Conservation (phyloP, 2,888 invertebrate genomes). For the Linnaemya tessellans region DNA sequence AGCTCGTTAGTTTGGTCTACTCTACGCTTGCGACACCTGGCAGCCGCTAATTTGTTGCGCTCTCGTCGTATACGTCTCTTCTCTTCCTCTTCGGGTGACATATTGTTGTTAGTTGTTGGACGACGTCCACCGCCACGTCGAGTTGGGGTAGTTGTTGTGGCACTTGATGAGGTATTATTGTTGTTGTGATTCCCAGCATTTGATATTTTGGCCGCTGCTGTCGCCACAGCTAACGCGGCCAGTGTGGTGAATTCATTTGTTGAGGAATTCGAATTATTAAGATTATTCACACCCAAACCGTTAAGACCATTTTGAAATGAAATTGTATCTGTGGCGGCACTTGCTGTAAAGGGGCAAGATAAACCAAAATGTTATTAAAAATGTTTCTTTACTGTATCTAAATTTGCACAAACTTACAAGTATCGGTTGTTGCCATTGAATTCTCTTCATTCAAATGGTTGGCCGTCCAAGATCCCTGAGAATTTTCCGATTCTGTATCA, state of each 20-base stretch:
- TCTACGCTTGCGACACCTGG: constrained; percentile 96
- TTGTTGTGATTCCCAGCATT: constrained; percentile 69
- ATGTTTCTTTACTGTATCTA: neutral
- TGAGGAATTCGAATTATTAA: constrained; percentile 75
- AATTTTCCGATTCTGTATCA: constrained; percentile 77
- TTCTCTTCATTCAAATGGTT: constrained; percentile 80
- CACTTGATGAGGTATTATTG: constrained; percentile 75
- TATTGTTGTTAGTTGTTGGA: constrained; percentile 89
- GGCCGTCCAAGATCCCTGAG: constrained; percentile 82
- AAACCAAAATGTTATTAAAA: constrained; percentile 12
- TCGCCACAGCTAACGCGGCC: constrained; percentile 76
- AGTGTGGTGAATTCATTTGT: constrained; percentile 79
- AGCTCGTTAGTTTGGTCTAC: constrained; percentile 97
- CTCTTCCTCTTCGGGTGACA: constrained; percentile 96
- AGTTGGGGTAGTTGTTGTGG: constrained; percentile 78
- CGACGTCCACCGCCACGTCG: constrained; percentile 92
- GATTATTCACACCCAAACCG: constrained; percentile 77
- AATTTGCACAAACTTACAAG: constrained; percentile 78
- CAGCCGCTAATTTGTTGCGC: constrained; percentile 98
- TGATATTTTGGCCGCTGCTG: constrained; percentile 73
- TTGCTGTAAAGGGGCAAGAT: constrained; percentile 76
- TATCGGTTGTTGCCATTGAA: constrained; percentile 81
- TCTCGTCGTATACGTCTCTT: constrained; percentile 93
- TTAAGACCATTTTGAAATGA: constrained; percentile 81
- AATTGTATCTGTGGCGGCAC: constrained; percentile 82